Evolutionary conservation across 2,113 vertebrate genomes (phyloP), one percentile per base, ranked within the genome.

Genomic region (Dinomys branickii): DNA sequence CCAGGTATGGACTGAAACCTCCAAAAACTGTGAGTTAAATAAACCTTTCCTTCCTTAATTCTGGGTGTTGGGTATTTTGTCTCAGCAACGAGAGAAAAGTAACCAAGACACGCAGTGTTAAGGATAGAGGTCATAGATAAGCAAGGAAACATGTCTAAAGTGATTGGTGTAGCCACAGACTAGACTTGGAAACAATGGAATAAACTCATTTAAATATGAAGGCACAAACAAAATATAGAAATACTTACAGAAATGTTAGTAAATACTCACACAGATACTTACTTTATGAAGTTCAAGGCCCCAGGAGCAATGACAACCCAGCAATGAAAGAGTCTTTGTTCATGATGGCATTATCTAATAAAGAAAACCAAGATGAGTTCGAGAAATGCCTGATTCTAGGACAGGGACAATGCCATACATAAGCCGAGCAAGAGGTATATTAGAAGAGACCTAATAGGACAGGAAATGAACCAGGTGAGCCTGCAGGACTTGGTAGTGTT

Each of bases 151-250:
- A 88, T 63, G n/a, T 3, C 24, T 71, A 44, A 22, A 67, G 41
- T 73, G 7, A 58, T 28, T 28, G 78, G 3, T 73, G 2, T 52
- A 26, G 3, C 65, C 54, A 69, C 24, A 19, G 5, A 41, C 47
- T 81, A n/a, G 11, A 90, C 26, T 19, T 75, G 19, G 11, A 85
- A 33, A 85, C 4, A 65, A 11, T 8, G 24, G 0, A 41, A 81
- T 85, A 33, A 87, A 85, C 19, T 92, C 35, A 78, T 58, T 86
- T 56, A 94, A 41, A 20, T 73, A 59, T 82, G 85, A 67, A 91
- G 38, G 63, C 19, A 56, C 12, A 47, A 17, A 63, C 63, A 52
- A 85, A 17, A 88, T 22, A 61, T 14, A 84, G 7, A 83, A 33
- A 71, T 81, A 11, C n/a, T n/a, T n/a, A n/a, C 33, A 73, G 13